These are phyloP conservation scores for Anthoptus insignis DNA, from an alignment of 2,888 invertebrate genomes.

Conservation along the genomic window DNA sequence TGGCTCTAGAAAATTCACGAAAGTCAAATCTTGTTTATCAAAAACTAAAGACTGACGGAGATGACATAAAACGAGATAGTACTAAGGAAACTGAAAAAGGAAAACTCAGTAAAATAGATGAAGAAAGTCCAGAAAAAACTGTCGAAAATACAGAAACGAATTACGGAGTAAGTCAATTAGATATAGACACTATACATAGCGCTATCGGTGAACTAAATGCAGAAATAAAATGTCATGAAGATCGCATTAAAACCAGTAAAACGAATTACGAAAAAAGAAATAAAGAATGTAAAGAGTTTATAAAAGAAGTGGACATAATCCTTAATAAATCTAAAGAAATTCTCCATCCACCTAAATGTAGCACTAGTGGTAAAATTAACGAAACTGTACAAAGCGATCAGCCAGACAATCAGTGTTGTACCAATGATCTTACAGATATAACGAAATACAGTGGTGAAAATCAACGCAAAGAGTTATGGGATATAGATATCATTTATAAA, in stretches of 20 bases:
- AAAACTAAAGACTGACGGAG: constrained; percentile 68
- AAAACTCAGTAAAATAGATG: constrained; percentile 34
- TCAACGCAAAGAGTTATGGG: constrained; percentile 66
- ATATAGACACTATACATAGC: constrained; percentile 72
- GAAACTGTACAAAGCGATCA: constrained; percentile 7
- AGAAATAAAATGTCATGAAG: constrained; percentile 73
- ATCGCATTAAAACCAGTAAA: constrained; percentile 70
- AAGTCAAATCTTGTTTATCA: constrained; percentile 74
- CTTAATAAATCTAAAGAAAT: constrained; percentile 71
- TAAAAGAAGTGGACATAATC: constrained; percentile 75
- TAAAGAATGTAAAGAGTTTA: constrained; percentile 73
- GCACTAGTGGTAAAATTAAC: constrained; percentile 5
- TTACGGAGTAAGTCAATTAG: constrained; percentile 58
- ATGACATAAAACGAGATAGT: constrained; percentile 48
- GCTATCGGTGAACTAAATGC: constrained; percentile 72
- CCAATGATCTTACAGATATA: neutral
- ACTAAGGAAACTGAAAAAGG: constrained; percentile 43
- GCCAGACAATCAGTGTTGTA: neutral
- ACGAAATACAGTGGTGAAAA: constrained; percentile 47
- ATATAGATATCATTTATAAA: constrained; percentile 59
- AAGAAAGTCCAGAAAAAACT: constrained; percentile 31
- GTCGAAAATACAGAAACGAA: neutral
- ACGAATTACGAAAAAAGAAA: constrained; percentile 69
- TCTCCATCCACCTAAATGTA: constrained; percentile 62
- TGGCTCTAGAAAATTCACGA: constrained; percentile 75